Evolutionary conservation across 2,797 vertebrate genomes (phyloP), one percentile per base, ranked within the genome.

Genomic region (Poecilia gillii): DNA sequence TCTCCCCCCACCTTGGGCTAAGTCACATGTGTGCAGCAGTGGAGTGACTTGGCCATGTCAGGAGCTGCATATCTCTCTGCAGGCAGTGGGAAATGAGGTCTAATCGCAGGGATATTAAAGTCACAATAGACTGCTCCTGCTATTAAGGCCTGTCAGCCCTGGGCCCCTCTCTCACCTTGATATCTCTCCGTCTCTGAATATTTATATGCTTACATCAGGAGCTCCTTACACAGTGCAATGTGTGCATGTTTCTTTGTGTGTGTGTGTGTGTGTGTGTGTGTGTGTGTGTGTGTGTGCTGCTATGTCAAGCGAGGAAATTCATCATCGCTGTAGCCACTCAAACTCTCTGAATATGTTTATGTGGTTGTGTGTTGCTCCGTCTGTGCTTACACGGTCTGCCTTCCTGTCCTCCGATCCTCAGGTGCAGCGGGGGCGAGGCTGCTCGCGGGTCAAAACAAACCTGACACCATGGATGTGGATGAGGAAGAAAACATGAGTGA

Each of bases 401-500:
- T 78, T 43, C 79, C 14, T 91, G 83, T 88, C 84, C 75, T 88
- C 79, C 79, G 43, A 64, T 85, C 66, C 94, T 43, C 96, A 99
- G 98, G 96, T 95, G 96, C 95, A 88, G 94, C 72, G 80, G 77
- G 85, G 85, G 95, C 95, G 53, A 75, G 89, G 86, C 96, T 93
- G 93, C 92, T 95, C 90, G 95, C 95, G 85, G 94, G 87, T 88
- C 96, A 96, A 89, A 96, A 88, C 84, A 96, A 96, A 87, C 89
- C 88, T 79, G 94, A 95, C 91, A 90, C 94, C 90, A 98, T 99
- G 98, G 98, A 99, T 84, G 87, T 96, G 89, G 98, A 99, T 11
- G 98, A 99, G 88, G 98, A 98, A 92, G 98, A 98, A 95, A 99
- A 98, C 88, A 98, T 98, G 98, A 99, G 98, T 99, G 97, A 99